A percentile compares a stretch with the other conserved stretches of the same genome.
These are phyloP conservation scores for Anagrus nilaparvatae DNA, from an alignment of 1,140 invertebrate species.

Conservation along the genomic window DNA sequence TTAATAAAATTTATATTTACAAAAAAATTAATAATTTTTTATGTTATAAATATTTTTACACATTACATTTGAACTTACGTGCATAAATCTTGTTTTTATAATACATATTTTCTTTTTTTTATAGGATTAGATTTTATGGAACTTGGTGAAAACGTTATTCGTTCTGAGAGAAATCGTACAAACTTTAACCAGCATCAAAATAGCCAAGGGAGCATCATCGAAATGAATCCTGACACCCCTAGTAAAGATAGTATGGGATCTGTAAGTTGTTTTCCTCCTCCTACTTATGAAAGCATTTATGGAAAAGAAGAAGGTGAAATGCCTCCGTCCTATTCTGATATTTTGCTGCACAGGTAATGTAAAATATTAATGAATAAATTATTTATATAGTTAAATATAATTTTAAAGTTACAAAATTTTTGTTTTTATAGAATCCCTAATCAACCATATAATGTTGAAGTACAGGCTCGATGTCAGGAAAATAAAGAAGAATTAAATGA, in stretches of 20 bases:
- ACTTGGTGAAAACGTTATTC: slow-evolving; percentile 42
- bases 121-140: slow-evolving; percentile 44
- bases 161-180: slow-evolving; percentile 30
- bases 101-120: slow-evolving; percentile 14
- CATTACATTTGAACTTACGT: too few relatives aligned
- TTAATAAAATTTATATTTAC: too few relatives aligned
- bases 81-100: background rate
- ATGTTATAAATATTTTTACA: too few relatives aligned
- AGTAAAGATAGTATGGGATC: slow-evolving; percentile 36
- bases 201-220: slow-evolving; percentile 33
- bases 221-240: slow-evolving; percentile 37
- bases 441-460: background rate
- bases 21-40: too few relatives aligned
- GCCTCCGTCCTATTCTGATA: slow-evolving; percentile 40
- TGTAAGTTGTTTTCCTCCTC: slow-evolving; percentile 34
- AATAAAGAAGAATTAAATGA: background rate
- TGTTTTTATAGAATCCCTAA: background rate
- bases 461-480: background rate
- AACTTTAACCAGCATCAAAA: slow-evolving; percentile 31
- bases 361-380: too few relatives aligned
- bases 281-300: slow-evolving; percentile 40
- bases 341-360: slow-evolving; percentile 35
- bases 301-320: slow-evolving; percentile 34
- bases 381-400: background rate
- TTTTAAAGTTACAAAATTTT: background rate